Evolutionary conservation across 1,140 invertebrate species (phyloP).

Genomic region (Neuroterus valhalla): DNA sequence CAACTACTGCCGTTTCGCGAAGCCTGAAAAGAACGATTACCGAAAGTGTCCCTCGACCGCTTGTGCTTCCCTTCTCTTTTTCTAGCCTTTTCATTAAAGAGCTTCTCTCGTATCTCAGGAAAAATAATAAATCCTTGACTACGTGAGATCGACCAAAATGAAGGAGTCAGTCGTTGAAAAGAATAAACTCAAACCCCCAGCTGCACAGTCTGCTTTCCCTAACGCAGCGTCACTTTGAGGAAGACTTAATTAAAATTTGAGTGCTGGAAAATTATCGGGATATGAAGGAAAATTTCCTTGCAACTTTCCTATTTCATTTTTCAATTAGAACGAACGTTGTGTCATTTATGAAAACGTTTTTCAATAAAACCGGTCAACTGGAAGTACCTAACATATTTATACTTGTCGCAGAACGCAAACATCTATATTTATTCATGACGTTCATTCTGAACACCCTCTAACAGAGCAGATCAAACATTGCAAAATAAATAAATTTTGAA

Average conservation of each 20-base stretch:
- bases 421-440: too few relatives aligned
- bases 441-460: too few relatives aligned
- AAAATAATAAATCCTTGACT: conserved; percentile 20
- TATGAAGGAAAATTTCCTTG: conserved; percentile 2
- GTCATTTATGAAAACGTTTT: conserved; percentile 9
- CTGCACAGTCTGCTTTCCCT: conserved; percentile 1
- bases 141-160: conserved; percentile 10
- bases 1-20: background rate
- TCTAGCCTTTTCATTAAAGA: conserved; percentile 20
- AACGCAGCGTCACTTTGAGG: background rate
- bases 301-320: conserved; percentile 13
- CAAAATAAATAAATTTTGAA: too few relatives aligned
- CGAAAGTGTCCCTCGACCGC: conserved; percentile 14
- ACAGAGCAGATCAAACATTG: too few relatives aligned
- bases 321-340: background rate
- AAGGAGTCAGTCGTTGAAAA: conserved; percentile 15
- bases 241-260: conserved; percentile 24
- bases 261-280: conserved; percentile 23
- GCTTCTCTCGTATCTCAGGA: background rate
- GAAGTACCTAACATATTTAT: too few relatives aligned
- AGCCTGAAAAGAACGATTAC: conserved; percentile 19
- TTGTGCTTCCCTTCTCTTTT: background rate
- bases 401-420: too few relatives aligned
- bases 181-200: background rate
- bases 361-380: too few relatives aligned